phyloP scores from a whole-genome alignment of 1,140 invertebrate genomes.

The Trachymyrmex cornetzi region DNA sequence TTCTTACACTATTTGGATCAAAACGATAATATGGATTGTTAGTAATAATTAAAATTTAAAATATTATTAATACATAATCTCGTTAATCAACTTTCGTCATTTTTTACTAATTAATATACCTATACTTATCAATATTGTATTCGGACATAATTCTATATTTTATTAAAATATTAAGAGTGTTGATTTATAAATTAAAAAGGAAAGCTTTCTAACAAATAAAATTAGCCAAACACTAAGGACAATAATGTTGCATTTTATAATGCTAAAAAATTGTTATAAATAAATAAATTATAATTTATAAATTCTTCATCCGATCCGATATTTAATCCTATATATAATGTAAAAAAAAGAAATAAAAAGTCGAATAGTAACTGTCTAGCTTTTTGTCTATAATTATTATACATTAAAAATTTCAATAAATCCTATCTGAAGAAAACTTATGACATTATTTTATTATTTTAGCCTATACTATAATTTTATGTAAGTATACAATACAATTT shows the following conservation, averaged over 20 bases:
- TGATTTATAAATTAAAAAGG: not conserved
- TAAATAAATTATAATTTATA: not conserved
- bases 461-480: not conserved
- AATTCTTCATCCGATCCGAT: not conserved
- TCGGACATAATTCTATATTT: not conserved
- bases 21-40: not conserved
- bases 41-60: conserved; percentile 17
- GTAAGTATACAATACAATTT: not conserved
- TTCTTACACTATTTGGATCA: conserved; percentile 86
- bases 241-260: conserved; percentile 4
- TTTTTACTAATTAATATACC: not conserved
- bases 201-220: not conserved
- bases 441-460: not conserved
- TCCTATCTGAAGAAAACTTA: too few relatives aligned
- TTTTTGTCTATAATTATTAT: not conserved
- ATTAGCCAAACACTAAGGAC: not conserved
- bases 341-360: not conserved
- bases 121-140: not conserved
- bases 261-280: not conserved
- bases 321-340: not conserved
- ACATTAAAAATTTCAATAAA: not conserved
- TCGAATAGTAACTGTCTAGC: not conserved
- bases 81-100: not conserved
- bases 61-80: conserved; percentile 11
- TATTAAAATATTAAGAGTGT: not conserved